These are phyloP conservation scores for Andrena hattorfiana DNA, from an alignment of 2,888 invertebrate species.

Conservation along the genomic window DNA sequence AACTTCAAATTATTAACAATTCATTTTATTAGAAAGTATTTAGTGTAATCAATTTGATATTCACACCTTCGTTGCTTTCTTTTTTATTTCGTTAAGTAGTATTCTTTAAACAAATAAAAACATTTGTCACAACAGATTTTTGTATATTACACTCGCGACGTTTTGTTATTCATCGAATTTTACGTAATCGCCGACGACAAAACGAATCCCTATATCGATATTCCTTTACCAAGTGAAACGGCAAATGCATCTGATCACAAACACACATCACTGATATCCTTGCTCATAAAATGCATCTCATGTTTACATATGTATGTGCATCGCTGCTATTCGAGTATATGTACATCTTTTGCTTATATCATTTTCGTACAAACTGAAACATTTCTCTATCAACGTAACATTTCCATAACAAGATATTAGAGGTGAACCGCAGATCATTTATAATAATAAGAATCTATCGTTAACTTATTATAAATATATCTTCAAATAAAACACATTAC, in stretches of 20 bases:
- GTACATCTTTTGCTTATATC: constrained; percentile 20
- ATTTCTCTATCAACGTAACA: constrained; percentile 41
- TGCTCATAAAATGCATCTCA: constrained; percentile 70
- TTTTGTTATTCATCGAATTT: constrained; percentile 9
- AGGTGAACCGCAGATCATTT: constrained; percentile 13
- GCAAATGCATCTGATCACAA: constrained; percentile 16
- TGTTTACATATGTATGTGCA: constrained; percentile 69
- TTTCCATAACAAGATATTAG: constrained; percentile 25
- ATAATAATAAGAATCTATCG: background rate
- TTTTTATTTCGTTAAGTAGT: background rate
- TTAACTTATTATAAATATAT: too few relatives aligned
- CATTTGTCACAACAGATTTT: background rate
- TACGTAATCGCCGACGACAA: constrained; percentile 8
- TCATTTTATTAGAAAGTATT: too few relatives aligned
- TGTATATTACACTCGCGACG: background rate
- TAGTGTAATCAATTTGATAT: too few relatives aligned
- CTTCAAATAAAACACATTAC: too few relatives aligned
- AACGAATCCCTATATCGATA: constrained; percentile 26
- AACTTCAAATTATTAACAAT: too few relatives aligned
- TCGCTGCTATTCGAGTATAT: constrained; percentile 24
- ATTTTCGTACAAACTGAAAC: constrained; percentile 15
- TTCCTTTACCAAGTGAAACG: constrained; percentile 24
- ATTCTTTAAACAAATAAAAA: background rate
- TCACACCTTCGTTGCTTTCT: background rate
- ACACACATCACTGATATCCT: constrained; percentile 49